Evolutionary conservation across 2,797 vertebrate genomes (phyloP).

Genomic region (Spinibarbus caldwelli): DNA sequence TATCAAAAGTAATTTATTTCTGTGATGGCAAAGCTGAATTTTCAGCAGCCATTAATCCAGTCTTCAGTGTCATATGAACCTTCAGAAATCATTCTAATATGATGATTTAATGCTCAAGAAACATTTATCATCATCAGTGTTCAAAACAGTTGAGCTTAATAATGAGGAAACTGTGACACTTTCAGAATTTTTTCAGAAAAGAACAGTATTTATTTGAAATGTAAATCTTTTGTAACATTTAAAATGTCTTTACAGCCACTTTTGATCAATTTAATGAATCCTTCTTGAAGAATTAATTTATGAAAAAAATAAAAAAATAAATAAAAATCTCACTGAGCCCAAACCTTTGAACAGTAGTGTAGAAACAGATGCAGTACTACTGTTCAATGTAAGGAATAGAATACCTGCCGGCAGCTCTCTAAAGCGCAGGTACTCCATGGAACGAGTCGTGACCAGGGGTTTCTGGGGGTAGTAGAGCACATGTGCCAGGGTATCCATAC

Average conservation of each 20-base stretch:
- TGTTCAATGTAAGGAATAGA: neutral
- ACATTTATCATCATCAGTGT: neutral
- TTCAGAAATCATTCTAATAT: neutral
- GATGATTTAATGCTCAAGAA: neutral
- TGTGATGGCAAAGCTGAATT: neutral
- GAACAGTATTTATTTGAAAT: too few relatives aligned
- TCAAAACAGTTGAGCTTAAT: neutral
- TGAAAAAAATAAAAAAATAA: neutral
- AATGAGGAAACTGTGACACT: neutral
- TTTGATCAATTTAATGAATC: neutral
- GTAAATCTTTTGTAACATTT: neutral
- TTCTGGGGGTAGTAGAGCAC: constrained; percentile 99
- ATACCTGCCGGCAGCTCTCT: constrained; percentile 95
- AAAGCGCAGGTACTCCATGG: constrained; percentile 98
- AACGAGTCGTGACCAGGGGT: constrained; percentile 94
- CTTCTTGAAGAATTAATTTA: neutral
- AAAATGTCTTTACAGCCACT: neutral
- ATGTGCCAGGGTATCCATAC: constrained; percentile 97
- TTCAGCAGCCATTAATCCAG: neutral
- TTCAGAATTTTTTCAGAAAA: neutral
- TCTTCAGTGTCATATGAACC: neutral
- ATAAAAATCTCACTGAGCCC: neutral
- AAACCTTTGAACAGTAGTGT: neutral
- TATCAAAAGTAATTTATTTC: neutral
- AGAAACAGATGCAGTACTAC: neutral